Evolutionary conservation across 2,113 vertebrate genomes (phyloP).

Genomic region (Pseudolaguvia tuberculata): DNA sequence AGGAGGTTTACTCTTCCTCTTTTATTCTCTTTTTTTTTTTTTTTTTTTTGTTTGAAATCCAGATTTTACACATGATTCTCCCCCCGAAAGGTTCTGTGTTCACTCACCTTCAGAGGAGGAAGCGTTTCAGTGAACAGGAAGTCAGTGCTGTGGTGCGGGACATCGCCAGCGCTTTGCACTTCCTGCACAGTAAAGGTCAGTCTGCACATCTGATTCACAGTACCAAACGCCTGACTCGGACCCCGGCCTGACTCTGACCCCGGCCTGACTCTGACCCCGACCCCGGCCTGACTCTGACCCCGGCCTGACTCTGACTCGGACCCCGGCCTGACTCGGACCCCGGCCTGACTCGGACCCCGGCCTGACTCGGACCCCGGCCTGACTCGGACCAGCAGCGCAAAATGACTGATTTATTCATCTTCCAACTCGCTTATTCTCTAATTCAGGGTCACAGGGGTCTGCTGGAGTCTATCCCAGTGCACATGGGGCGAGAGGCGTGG

Average conservation of each 20-base stretch:
- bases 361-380: neutral
- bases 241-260: too few relatives aligned
- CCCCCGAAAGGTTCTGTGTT: slow-evolving; percentile 81
- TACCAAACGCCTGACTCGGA: neutral
- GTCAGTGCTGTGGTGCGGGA: slow-evolving; percentile 89
- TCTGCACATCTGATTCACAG: neutral
- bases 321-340: too few relatives aligned
- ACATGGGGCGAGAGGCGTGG: too few relatives aligned
- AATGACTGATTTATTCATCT: too few relatives aligned
- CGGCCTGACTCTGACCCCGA: too few relatives aligned
- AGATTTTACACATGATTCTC: neutral
- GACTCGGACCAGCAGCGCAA: too few relatives aligned
- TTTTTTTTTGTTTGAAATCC: neutral
- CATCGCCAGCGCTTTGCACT: slow-evolving; percentile 90
- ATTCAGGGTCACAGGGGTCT: too few relatives aligned
- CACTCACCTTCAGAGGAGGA: slow-evolving; percentile 87
- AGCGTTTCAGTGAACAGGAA: slow-evolving; percentile 91
- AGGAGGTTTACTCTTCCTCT: slow-evolving; percentile 74
- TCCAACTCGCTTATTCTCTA: too few relatives aligned
- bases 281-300: too few relatives aligned
- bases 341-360: too few relatives aligned
- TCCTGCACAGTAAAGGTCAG: slow-evolving; percentile 94
- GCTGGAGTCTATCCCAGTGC: too few relatives aligned
- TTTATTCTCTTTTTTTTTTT: neutral
- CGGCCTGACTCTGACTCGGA: too few relatives aligned